phyloP scores from a whole-genome alignment of 2,797 vertebrate species.

The Schizothorax lantsangensis region DNA sequence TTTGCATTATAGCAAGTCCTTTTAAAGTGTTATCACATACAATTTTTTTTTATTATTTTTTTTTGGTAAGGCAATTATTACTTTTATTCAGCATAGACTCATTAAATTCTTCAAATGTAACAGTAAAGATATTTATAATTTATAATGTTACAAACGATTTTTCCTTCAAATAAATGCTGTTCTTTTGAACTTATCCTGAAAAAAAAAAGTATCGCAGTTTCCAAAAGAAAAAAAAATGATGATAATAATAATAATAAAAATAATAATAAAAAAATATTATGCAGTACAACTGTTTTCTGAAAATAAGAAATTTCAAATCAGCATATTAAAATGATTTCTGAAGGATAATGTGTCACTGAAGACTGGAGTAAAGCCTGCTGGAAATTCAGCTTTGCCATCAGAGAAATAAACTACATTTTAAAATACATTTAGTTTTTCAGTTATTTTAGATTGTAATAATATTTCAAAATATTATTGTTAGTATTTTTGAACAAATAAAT shows the following conservation, averaged over 20 bases:
- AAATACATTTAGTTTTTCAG: not conserved
- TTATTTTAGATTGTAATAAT: not conserved
- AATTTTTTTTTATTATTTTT: not conserved
- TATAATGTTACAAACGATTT: not conserved
- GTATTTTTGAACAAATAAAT: not conserved
- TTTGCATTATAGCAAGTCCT: not conserved
- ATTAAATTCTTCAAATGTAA: not conserved
- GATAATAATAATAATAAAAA: no score
- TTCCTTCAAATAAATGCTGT: not conserved
- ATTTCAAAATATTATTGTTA: not conserved
- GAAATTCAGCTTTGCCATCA: not conserved
- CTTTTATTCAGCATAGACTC: not conserved
- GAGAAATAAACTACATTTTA: not conserved
- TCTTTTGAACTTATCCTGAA: not conserved
- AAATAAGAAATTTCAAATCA: not conserved
- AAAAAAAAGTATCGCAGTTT: not conserved
- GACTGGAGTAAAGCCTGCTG: not conserved
- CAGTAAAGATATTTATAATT: not conserved
- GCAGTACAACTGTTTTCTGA: not conserved
- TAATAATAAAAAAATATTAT: not conserved
- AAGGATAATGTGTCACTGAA: not conserved
- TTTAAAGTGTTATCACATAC: not conserved
- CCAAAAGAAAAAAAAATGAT: not conserved
- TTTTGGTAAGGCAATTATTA: not conserved
- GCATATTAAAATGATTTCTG: not conserved